These are phyloP conservation scores for Noturus placidus DNA, from an alignment of 2,113 vertebrate species.

Conservation along the genomic window DNA sequence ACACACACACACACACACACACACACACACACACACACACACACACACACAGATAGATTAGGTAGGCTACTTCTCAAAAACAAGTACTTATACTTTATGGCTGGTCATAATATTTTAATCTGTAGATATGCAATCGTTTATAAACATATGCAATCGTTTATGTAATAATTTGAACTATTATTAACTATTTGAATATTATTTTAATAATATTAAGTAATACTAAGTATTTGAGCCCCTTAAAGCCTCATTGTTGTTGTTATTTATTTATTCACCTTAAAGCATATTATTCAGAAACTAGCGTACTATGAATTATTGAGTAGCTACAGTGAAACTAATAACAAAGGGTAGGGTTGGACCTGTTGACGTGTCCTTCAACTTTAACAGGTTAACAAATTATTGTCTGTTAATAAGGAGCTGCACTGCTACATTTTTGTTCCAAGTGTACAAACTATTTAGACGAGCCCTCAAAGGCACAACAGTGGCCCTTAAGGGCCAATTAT, in stretches of 20 bases:
- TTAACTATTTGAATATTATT: too few relatives aligned
- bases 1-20: too few relatives aligned
- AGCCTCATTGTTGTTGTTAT: not conserved
- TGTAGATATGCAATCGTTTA: not conserved
- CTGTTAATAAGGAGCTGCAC: conserved; percentile 6
- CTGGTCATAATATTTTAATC: not conserved
- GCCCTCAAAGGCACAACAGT: conserved; percentile 13
- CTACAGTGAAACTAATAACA: not conserved
- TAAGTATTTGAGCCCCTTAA: not conserved
- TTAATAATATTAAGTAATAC: too few relatives aligned
- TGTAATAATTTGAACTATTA: too few relatives aligned
- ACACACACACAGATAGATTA: not conserved
- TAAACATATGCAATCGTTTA: too few relatives aligned
- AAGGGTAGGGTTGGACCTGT: not conserved
- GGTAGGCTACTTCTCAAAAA: not conserved
- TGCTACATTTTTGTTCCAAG: not conserved
- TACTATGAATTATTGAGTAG: not conserved
- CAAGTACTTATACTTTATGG: not conserved
- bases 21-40: too few relatives aligned
- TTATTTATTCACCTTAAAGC: not conserved
- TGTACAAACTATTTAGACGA: not conserved
- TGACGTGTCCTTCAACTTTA: not conserved
- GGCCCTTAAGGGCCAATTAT: conserved; percentile 10
- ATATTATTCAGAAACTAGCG: not conserved
- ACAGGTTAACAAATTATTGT: not conserved